Percentiles rank a stretch among this genome's conserved stretches.
phyloP scores from a whole-genome alignment of 2,113 vertebrate genomes.

The Mixornis gularis region DNA sequence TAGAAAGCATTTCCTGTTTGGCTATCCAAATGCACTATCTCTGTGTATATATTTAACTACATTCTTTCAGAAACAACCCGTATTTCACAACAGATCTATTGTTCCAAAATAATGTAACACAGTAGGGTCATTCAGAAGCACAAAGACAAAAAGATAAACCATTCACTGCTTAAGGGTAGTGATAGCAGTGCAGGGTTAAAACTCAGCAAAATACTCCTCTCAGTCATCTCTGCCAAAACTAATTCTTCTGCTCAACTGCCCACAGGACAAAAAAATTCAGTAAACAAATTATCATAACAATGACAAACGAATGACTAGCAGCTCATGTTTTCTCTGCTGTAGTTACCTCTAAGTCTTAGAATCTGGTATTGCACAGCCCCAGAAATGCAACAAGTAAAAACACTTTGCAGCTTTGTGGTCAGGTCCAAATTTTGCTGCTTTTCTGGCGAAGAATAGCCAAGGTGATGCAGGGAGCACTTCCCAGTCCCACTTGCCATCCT shows the following conservation, averaged over 20 bases:
- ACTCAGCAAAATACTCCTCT: neutral
- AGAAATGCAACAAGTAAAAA: neutral
- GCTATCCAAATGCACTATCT: fast-evolving
- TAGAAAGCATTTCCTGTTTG: neutral
- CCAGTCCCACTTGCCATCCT: neutral
- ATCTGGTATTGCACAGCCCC: neutral
- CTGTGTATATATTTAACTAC: neutral
- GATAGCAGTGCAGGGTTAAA: neutral
- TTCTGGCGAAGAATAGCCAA: neutral
- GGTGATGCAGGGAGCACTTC: fast-evolving
- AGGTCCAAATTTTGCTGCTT: neutral
- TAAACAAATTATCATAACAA: neutral
- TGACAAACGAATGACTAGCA: neutral
- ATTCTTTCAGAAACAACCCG: neutral
- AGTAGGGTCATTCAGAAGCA: neutral
- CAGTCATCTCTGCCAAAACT: neutral
- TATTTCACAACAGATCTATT: neutral
- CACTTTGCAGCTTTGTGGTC: neutral
- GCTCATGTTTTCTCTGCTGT: neutral
- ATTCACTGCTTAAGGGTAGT: neutral
- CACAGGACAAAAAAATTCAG: neutral
- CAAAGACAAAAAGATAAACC: neutral
- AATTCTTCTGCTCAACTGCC: neutral
- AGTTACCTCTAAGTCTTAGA: neutral
- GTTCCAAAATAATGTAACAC: neutral